A percentile compares a stretch with the other conserved stretches of the same genome.
These are phyloP conservation scores for Chloroceryle amazona DNA, from an alignment of 2,797 vertebrate genomes.

Conservation along the genomic window DNA sequence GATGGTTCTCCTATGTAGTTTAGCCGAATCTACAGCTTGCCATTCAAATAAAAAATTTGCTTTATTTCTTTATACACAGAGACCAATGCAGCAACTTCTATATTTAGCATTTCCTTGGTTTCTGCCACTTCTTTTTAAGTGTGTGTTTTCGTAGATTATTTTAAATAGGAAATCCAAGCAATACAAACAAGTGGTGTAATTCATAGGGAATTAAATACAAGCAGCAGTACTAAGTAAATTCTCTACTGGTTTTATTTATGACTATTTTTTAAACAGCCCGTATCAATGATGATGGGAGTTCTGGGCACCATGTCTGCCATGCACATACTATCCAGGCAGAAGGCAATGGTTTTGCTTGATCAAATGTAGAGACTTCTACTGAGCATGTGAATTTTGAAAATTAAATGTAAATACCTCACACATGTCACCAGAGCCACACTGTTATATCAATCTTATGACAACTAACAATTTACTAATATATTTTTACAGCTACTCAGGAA, in stretches of 20 bases:
- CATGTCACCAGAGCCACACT: neutral
- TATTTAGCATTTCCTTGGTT: neutral
- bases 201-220: neutral
- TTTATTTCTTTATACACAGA: neutral
- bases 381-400: neutral
- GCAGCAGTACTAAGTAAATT: neutral
- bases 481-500: neutral
- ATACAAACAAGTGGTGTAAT: neutral
- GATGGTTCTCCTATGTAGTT: neutral
- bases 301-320: neutral
- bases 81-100: neutral
- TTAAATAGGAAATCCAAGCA: neutral
- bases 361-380: neutral
- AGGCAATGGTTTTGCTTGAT: neutral
- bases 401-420: neutral
- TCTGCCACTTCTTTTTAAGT: neutral
- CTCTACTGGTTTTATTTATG: neutral
- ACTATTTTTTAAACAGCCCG: neutral
- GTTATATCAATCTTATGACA: neutral
- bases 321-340: neutral
- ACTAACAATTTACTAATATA: neutral
- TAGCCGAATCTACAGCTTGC: neutral
- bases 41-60: neutral
- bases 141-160: neutral
- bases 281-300: neutral